phyloP scores from a whole-genome alignment of 2,888 invertebrate species.

The Philereme transversata region DNA sequence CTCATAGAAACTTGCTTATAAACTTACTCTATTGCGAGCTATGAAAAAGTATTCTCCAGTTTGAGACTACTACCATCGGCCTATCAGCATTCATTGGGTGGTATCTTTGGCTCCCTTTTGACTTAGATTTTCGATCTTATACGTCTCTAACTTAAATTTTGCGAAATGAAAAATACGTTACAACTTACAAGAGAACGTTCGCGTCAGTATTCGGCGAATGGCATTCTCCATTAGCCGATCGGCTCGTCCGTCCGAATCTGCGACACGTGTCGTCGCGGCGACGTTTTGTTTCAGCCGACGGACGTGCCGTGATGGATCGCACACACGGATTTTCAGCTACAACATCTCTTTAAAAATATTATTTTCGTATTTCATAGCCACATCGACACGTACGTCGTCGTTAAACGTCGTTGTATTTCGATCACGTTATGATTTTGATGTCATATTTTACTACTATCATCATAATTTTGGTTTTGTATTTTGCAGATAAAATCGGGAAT shows the following conservation, averaged over 20 bases:
- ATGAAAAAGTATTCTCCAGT: too few species aligned
- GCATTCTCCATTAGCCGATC: slow-evolving; percentile 34
- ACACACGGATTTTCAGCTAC: slow-evolving; percentile 39
- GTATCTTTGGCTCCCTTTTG: too few species aligned
- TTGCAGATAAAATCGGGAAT: slow-evolving; percentile 16
- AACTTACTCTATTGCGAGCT: too few species aligned
- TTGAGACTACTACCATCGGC: too few species aligned
- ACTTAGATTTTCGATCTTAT: too few species aligned
- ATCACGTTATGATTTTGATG: slow-evolving; percentile 34
- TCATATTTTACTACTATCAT: slow-evolving; percentile 25
- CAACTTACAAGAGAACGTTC: too few species aligned
- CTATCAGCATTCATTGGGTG: too few species aligned
- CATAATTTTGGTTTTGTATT: slow-evolving; percentile 19
- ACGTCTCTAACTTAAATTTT: too few species aligned
- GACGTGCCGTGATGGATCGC: slow-evolving; percentile 56
- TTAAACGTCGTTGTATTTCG: slow-evolving; percentile 34
- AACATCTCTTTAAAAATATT: slow-evolving; percentile 35
- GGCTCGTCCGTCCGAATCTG: slow-evolving; percentile 47
- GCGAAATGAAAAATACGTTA: too few species aligned
- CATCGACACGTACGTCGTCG: slow-evolving; percentile 30
- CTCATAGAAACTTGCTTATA: too few species aligned
- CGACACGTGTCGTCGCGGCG: slow-evolving; percentile 57
- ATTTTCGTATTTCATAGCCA: slow-evolving; percentile 28
- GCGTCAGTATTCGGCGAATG: slow-evolving; percentile 6
- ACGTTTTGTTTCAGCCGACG: slow-evolving; percentile 59